phyloP scores from a whole-genome alignment of 2,888 invertebrate genomes.

The Leucoma salicis region DNA sequence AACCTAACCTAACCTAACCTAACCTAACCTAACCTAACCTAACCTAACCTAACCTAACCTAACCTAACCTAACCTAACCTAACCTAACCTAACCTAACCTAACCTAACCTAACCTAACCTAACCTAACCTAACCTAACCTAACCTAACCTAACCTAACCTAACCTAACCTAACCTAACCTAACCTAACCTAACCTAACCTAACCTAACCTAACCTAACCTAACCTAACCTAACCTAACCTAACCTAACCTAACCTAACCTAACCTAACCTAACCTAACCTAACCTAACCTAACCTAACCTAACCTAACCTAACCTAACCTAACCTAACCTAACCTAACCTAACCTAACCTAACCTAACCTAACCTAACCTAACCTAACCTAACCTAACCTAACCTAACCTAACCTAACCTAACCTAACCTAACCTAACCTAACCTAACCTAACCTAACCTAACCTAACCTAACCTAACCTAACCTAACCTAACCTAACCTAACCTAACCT shows the following conservation, averaged over 20 bases:
- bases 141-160: conserved; percentile 5
- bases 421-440: conserved; percentile 12
- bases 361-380: conserved; percentile 12
- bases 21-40: neutral
- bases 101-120: conserved; percentile 6
- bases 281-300: conserved; percentile 9
- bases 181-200: conserved; percentile 9
- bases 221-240: conserved; percentile 7
- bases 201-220: conserved; percentile 9
- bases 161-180: conserved; percentile 8
- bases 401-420: conserved; percentile 12
- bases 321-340: conserved; percentile 12
- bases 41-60: conserved; percentile 4
- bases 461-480: conserved; percentile 8
- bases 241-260: conserved; percentile 11
- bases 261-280: conserved; percentile 12
- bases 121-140: conserved; percentile 5
- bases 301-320: conserved; percentile 12
- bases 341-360: conserved; percentile 12
- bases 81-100: conserved; percentile 9
- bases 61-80: conserved; percentile 5
- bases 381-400: conserved; percentile 12
- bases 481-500: conserved; percentile 8
- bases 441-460: conserved; percentile 8
- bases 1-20: conserved; percentile 11